phyloP scores from a whole-genome alignment of 2,113 vertebrate genomes.

The Pelodiscus sinensis region DNA sequence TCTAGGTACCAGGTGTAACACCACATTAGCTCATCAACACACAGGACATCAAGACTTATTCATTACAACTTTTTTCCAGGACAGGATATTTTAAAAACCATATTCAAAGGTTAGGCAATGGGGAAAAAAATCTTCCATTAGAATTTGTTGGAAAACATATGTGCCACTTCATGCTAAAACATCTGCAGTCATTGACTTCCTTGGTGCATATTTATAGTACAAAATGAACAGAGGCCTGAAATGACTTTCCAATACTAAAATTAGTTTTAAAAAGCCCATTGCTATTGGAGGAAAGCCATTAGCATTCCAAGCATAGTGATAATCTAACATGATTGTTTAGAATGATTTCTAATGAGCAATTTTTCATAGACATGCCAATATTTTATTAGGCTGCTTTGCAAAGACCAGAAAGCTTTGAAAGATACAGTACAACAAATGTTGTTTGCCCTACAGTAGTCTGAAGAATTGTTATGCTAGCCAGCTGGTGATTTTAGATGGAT shows the following conservation, averaged over 20 bases:
- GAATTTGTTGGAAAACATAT: conserved; percentile 35
- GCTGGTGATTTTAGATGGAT: conserved; percentile 41
- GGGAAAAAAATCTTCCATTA: not conserved
- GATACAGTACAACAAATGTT: conserved; percentile 37
- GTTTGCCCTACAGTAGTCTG: conserved; percentile 19
- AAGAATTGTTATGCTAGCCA: conserved; percentile 7
- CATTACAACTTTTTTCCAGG: no score
- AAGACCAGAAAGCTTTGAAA: conserved; percentile 46
- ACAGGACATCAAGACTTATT: not conserved
- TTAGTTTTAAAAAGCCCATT: conserved; percentile 10
- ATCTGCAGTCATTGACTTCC: conserved; percentile 28
- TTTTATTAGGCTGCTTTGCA: conserved; percentile 33
- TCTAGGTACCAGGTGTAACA: not conserved
- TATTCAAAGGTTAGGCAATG: not conserved
- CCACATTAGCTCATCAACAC: rapidly evolving
- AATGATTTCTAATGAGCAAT: conserved; percentile 39
- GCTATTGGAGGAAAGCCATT: conserved; percentile 57
- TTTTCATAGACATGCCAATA: not conserved
- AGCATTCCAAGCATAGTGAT: conserved; percentile 44
- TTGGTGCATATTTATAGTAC: conserved; percentile 43
- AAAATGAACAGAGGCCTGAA: not conserved
- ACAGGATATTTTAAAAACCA: not conserved
- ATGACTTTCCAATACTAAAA: conserved; percentile 16
- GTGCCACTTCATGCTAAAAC: not conserved
- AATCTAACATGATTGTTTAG: conserved; percentile 1